Evolutionary conservation across 2,888 invertebrate species (phyloP).

Genomic region (Pristionchus japonicus): DNA sequence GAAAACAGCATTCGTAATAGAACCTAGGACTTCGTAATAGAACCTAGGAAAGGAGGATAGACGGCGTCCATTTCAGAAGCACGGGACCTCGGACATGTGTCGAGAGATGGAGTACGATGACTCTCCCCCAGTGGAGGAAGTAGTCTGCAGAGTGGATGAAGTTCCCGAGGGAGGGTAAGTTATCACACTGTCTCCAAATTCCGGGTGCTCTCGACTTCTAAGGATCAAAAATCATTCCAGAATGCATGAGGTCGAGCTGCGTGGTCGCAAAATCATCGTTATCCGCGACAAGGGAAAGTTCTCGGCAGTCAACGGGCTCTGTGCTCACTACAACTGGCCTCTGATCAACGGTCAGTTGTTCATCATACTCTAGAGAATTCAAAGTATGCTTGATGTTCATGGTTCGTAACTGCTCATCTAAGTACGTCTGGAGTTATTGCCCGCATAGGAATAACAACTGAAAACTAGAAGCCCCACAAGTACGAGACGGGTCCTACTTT

Average conservation of each 20-base stretch:
- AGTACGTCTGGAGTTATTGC: no score
- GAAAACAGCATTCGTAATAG: no score
- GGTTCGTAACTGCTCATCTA: not conserved
- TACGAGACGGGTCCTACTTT: not conserved
- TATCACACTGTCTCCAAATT: not conserved
- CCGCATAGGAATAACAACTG: no score
- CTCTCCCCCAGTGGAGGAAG: constrained; percentile 59
- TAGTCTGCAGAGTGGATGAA: constrained; percentile 55
- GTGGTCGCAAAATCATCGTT: constrained; percentile 81
- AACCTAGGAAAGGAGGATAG: no score
- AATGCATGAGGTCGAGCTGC: constrained; percentile 32
- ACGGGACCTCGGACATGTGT: not conserved
- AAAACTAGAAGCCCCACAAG: not conserved
- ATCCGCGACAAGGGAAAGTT: constrained; percentile 87
- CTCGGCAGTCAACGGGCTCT: constrained; percentile 88
- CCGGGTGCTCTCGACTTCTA: not conserved
- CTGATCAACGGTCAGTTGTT: constrained; percentile 80
- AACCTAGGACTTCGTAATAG: no score
- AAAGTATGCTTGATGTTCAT: no score
- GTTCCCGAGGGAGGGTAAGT: constrained; percentile 61
- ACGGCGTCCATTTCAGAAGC: not conserved
- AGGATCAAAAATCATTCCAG: not conserved
- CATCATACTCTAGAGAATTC: no score
- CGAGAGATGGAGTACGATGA: constrained; percentile 52
- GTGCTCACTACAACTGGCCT: constrained; percentile 93